A percentile compares a stretch with the other conserved stretches of the same genome.
phyloP scores from a whole-genome alignment of 2,797 vertebrate genomes.

The Steatocranus sp. region DNA sequence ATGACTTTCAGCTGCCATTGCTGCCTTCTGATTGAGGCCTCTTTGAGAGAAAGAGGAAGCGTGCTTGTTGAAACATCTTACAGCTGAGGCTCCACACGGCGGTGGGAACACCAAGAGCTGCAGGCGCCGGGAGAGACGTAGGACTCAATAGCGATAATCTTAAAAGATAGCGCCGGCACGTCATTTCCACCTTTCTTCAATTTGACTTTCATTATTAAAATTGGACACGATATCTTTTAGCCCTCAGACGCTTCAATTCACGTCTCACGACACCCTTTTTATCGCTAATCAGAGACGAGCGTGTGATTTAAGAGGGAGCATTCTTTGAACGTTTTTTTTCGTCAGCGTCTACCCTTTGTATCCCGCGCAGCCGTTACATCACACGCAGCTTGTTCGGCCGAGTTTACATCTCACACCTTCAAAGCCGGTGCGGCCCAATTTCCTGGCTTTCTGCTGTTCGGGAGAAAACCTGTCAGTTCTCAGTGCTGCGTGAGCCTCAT shows the following conservation, averaged over 20 bases:
- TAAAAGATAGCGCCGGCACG: constrained; percentile 7
- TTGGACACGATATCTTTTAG: constrained; percentile 16
- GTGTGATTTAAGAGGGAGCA: constrained; percentile 2
- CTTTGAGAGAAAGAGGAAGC: constrained; percentile 44
- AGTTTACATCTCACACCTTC: constrained; percentile 51
- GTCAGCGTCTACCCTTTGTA: neutral
- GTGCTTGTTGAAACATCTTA: constrained; percentile 35
- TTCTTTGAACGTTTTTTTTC: constrained; percentile 18
- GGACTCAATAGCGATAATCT: neutral
- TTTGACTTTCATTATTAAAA: constrained; percentile 31
- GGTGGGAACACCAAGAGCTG: constrained; percentile 27
- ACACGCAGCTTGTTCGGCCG: constrained; percentile 26
- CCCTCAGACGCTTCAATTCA: constrained; percentile 5
- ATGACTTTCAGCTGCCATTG: constrained; percentile 57
- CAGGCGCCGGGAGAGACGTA: neutral
- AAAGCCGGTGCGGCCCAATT: constrained; percentile 47
- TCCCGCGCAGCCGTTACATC: constrained; percentile 29
- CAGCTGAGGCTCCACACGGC: constrained; percentile 20
- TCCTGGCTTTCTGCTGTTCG: constrained; percentile 18
- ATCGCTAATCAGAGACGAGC: constrained; percentile 6
- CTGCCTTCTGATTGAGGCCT: constrained; percentile 53
- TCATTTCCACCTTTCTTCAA: constrained; percentile 4
- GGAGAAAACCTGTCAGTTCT: constrained; percentile 33
- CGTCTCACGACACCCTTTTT: constrained; percentile 8
- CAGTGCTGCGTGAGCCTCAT: constrained; percentile 18